Percentiles rank a stretch among this genome's conserved stretches.
Conservation (phyloP, 2,113 vertebrate genomes). For the Pluvianellus socialis region DNA sequence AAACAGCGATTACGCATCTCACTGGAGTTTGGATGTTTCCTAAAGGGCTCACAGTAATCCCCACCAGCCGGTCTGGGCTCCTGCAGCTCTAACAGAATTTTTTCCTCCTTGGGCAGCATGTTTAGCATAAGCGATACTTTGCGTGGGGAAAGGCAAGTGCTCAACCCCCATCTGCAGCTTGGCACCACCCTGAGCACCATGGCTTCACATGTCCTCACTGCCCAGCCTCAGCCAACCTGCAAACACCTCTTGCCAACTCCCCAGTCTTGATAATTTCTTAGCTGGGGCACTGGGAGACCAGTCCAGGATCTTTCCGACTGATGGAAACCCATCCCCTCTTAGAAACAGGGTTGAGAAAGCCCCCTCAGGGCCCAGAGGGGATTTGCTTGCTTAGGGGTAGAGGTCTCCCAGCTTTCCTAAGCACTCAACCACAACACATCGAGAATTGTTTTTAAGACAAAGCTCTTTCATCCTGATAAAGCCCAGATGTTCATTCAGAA, state of each 20-base stretch:
- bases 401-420: neutral
- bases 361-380: neutral
- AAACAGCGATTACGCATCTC: neutral
- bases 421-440: neutral
- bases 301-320: neutral
- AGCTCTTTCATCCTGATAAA: neutral
- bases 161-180: rapidly evolving
- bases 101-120: neutral
- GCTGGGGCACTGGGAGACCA: neutral
- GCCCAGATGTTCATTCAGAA: neutral
- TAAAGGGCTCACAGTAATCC: neutral
- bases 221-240: neutral
- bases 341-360: neutral
- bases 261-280: neutral
- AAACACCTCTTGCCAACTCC: neutral
- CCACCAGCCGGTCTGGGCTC: neutral
- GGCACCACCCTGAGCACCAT: neutral
- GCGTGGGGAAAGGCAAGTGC: neutral
- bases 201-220: neutral
- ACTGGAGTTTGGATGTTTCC: neutral
- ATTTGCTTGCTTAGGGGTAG: neutral
- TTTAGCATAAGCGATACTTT: neutral
- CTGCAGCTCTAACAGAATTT: neutral
- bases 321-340: neutral
- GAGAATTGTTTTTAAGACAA: neutral